Conservation (phyloP, 2,888 invertebrate species). For the Xanthia icteritia region DNA sequence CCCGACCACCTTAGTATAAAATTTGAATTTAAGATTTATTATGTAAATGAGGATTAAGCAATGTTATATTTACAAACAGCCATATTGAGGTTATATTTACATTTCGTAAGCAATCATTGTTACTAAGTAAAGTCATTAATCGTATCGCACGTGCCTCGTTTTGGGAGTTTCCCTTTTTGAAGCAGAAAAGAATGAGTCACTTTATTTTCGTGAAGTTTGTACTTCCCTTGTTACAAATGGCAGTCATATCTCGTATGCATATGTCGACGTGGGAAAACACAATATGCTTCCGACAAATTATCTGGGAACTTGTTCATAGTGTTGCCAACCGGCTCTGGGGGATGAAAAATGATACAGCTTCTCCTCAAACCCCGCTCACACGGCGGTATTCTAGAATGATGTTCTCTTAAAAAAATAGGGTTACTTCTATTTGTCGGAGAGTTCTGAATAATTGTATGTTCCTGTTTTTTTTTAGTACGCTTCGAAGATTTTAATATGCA, state of each 20-base stretch:
- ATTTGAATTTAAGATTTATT: conserved; percentile 67
- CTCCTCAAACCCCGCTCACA: conserved; percentile 8
- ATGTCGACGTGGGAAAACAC: conserved; percentile 66
- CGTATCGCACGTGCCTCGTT: conserved; percentile 8
- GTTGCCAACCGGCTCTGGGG: conserved; percentile 37
- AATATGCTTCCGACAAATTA: conserved; percentile 69
- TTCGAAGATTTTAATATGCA: not conserved
- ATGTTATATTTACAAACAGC: conserved; percentile 63
- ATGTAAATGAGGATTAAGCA: conserved; percentile 58
- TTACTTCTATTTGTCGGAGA: not conserved
- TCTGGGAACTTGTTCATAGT: conserved; percentile 65
- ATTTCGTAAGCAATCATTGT: conserved; percentile 38
- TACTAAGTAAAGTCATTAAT: conserved; percentile 43
- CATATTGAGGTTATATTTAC: conserved; percentile 55
- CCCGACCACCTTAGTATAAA: conserved; percentile 67
- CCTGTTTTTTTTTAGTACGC: not conserved
- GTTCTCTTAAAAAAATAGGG: conserved; percentile 2
- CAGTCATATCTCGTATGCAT: conserved; percentile 63
- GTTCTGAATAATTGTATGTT: not conserved
- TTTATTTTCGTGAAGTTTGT: conserved; percentile 58
- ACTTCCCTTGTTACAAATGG: conserved; percentile 54
- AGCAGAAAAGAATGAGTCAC: conserved; percentile 29
- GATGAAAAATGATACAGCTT: conserved; percentile 58
- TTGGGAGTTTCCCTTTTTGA: conserved; percentile 18
- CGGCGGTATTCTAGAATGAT: not conserved